phyloP scores from a whole-genome alignment of 2,797 vertebrate species.

The Staurois parvus region DNA sequence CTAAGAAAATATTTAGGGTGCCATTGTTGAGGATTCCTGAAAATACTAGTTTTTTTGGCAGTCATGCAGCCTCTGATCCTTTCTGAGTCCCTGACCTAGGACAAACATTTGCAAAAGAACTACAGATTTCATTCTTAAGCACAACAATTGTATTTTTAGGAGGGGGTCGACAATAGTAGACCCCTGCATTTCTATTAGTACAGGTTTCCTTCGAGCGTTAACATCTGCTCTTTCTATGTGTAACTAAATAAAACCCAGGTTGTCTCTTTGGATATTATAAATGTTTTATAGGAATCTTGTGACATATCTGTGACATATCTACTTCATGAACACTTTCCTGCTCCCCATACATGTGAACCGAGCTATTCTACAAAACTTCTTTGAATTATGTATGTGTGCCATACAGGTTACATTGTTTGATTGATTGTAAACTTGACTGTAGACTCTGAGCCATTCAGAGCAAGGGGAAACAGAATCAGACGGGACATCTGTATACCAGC shows the following conservation, averaged over 20 bases:
- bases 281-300: background rate
- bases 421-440: background rate
- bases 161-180: background rate
- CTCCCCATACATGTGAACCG: background rate
- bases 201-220: background rate
- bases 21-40: too few relatives aligned
- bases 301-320: background rate
- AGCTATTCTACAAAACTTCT: background rate
- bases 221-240: background rate
- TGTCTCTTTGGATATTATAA: background rate
- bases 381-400: background rate
- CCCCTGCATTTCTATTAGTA: background rate
- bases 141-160: background rate
- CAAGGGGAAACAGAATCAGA: background rate
- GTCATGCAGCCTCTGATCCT: too few relatives aligned
- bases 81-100: too few relatives aligned
- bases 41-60: too few relatives aligned
- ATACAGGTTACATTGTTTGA: background rate
- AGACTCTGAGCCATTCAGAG: background rate
- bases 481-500: conserved; percentile 19
- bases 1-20: too few relatives aligned
- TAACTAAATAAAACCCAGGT: background rate
- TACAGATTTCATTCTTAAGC: too few relatives aligned
- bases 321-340: background rate
- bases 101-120: too few relatives aligned